Evolutionary conservation across 2,888 invertebrate species (phyloP).

Genomic region (Eupithecia abbreviata): DNA sequence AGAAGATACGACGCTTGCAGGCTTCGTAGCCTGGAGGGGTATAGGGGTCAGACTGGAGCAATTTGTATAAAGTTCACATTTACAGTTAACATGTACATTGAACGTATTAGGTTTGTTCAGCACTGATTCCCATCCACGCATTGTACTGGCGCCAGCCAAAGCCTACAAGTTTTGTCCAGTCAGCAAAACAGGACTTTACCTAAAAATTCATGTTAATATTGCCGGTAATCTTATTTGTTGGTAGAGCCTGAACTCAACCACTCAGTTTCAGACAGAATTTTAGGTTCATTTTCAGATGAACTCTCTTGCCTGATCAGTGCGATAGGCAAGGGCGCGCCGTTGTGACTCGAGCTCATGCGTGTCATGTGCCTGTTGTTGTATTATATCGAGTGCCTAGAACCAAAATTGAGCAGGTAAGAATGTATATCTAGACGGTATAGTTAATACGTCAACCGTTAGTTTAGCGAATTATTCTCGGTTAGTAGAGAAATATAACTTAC

Average conservation of each 20-base stretch:
- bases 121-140: background rate
- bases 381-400: background rate
- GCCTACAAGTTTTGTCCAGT: background rate
- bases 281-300: background rate
- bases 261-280: background rate
- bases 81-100: too few species aligned
- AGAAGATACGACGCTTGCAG: slow-evolving; percentile 82
- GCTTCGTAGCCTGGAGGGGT: slow-evolving; percentile 77
- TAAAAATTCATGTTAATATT: too few species aligned
- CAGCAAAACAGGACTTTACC: background rate
- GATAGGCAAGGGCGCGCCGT: background rate
- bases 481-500: background rate
- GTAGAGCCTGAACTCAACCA: background rate
- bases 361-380: background rate
- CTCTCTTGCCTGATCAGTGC: background rate
- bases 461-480: background rate
- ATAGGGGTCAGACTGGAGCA: background rate
- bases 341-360: background rate
- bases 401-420: background rate
- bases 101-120: background rate
- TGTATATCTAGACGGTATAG: background rate
- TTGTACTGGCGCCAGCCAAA: too few species aligned
- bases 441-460: background rate
- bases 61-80: background rate
- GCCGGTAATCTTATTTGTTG: background rate